Base-by-base conservation (phyloP, 2,888 invertebrate species). In the Atethmia centrago region DNA sequence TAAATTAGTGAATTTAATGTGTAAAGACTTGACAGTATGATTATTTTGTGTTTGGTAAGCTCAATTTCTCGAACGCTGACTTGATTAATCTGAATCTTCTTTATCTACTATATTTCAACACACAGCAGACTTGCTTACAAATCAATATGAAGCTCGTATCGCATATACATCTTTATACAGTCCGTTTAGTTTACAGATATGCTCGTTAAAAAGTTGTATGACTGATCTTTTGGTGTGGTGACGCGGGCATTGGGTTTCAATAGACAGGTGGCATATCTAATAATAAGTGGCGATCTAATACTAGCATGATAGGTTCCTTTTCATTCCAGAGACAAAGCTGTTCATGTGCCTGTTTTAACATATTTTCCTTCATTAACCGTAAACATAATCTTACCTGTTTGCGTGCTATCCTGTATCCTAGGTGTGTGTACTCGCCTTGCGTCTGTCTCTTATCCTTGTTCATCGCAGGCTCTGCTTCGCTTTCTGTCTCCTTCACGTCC, bases 361-460 rank as follows among this genome's bases (percentile, higher is more conserved):
- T 10, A 25, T 14, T 40, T 47, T 19, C 7, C 19, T 51, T 36
- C 21, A 47, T 36, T 49, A 28, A 16, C 7, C 7, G 12, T 62
- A 16, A 21, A 21, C 19, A 55, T 21, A 28, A 77, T 85, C 75
- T 85, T 88, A 95, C 95, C 91, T 95, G 95, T 91, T 95, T 95
- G 65, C 94, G 93, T 55, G 94, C 90, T 68, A 90, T 87, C 83
- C 95, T 93, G 77, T 95, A 95, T 28, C 92, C 87, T n/a, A 92
- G 74, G 58, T 93, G 92, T 31, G 87, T 78, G 12, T 89, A 90
- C 77, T 93, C 94, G 40, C 91, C 94, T 77, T 92, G 92, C 21
- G 93, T 92, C 82, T 96, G 95, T 79, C 95, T 88, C 83, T 95
- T 95, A 81, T 94, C 95, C 80, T 95, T 94, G 76, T 85, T 93